A percentile compares a stretch with the other conserved stretches of the same genome.
phyloP scores from a whole-genome alignment of 2,113 vertebrate genomes.

The Tachysurus vachellii region DNA sequence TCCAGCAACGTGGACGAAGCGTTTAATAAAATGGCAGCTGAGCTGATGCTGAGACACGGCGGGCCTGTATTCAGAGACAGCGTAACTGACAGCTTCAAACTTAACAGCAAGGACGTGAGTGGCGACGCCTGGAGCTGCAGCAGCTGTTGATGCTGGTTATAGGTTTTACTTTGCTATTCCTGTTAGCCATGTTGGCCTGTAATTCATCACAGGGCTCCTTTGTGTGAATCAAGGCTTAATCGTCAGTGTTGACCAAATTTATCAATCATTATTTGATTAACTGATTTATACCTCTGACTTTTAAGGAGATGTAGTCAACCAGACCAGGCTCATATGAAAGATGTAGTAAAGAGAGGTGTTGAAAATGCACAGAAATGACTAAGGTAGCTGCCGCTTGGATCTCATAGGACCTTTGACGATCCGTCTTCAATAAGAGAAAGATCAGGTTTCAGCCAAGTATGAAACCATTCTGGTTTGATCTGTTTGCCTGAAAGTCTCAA shows the following conservation, averaged over 20 bases:
- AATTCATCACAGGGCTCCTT: neutral
- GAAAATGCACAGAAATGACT: neutral
- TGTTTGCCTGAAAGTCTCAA: neutral
- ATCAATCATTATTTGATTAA: neutral
- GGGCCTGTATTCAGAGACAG: slow-evolving; percentile 84
- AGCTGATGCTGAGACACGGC: slow-evolving; percentile 83
- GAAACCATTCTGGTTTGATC: neutral
- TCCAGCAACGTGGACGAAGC: slow-evolving; percentile 86
- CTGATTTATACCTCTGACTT: neutral
- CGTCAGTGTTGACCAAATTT: neutral
- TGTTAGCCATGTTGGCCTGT: neutral
- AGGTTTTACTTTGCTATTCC: neutral
- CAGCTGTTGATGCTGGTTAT: slow-evolving; percentile 74
- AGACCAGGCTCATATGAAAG: neutral
- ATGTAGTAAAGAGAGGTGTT: neutral
- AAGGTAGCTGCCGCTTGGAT: neutral
- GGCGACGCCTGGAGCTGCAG: slow-evolving; percentile 79
- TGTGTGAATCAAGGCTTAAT: neutral
- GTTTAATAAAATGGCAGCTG: slow-evolving; percentile 81
- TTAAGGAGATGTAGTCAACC: slow-evolving; percentile 1
- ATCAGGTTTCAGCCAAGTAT: neutral
- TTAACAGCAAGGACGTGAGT: slow-evolving; percentile 81
- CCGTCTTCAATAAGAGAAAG: neutral
- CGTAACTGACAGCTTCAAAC: slow-evolving; percentile 81
- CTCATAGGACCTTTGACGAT: neutral